Evolutionary conservation across 2,113 vertebrate genomes (phyloP).

Genomic region (Myiopsitta monachus): DNA sequence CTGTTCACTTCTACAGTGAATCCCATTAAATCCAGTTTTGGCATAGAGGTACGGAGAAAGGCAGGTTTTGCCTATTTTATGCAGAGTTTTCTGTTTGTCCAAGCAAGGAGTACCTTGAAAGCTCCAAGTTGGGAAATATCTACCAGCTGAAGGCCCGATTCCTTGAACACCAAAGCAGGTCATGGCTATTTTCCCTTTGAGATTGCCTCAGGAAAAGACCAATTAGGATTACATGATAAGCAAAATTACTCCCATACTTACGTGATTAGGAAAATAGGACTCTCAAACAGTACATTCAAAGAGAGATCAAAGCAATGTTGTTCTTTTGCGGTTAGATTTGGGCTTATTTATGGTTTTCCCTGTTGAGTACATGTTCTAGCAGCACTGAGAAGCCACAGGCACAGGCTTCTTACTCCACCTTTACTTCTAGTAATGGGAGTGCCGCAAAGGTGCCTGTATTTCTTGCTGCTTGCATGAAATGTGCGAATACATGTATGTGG

Average conservation of each 20-base stretch:
- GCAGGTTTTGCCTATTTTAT: not conserved
- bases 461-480: not conserved
- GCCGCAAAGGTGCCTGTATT: not conserved
- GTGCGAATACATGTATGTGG: not conserved
- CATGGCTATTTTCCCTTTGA: not conserved
- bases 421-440: not conserved
- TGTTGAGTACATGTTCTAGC: not conserved
- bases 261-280: not conserved
- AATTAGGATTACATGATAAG: conserved; percentile 24
- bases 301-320: conserved; percentile 6
- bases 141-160: not conserved
- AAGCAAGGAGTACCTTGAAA: not conserved
- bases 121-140: not conserved
- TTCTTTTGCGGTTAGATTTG: conserved; percentile 17
- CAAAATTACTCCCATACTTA: conserved; percentile 11
- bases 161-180: not conserved
- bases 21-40: not conserved
- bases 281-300: not conserved
- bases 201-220: conserved; percentile 13
- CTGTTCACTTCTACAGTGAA: not conserved
- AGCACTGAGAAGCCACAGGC: not conserved
- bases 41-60: not conserved
- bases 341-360: conserved; percentile 6
- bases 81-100: not conserved
- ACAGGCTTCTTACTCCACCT: not conserved